Conservation (phyloP, 2,113 vertebrate genomes). For the Vulpes ferrilata region DNA sequence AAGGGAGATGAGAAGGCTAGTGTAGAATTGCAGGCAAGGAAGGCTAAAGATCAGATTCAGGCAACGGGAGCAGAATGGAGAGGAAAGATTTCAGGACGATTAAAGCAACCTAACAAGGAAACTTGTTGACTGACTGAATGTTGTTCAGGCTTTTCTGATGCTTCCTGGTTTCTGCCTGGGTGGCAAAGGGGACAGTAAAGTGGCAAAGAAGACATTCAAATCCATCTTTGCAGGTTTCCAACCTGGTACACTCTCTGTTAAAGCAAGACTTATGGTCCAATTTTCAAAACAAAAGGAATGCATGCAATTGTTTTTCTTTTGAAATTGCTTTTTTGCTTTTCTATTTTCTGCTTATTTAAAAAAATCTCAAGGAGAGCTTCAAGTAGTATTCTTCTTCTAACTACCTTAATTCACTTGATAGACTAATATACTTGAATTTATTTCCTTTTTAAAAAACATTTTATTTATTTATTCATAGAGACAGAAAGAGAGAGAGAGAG, state of each 20-base stretch:
- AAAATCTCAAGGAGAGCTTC: not conserved
- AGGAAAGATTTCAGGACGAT: not conserved
- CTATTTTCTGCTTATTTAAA: not conserved
- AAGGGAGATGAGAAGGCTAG: not conserved
- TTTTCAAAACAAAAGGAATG: conserved; percentile 39
- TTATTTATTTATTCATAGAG: too few species aligned
- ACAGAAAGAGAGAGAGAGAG: too few species aligned
- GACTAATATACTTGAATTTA: conserved; percentile 65
- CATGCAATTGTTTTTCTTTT: not conserved
- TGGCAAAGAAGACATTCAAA: not conserved
- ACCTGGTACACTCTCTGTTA: not conserved
- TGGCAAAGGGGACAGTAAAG: not conserved
- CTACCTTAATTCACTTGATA: conserved; percentile 67
- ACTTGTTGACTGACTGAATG: not conserved
- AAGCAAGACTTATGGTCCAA: not conserved
- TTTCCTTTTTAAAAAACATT: not conserved
- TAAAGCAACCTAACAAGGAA: not conserved
- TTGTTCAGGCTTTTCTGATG: not conserved
- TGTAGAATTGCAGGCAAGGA: not conserved
- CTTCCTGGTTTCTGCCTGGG: not conserved
- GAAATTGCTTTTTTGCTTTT: conserved; percentile 26
- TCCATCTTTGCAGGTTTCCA: not conserved
- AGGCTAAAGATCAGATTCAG: rapidly evolving
- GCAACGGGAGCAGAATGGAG: not conserved
- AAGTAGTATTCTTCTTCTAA: conserved; percentile 31